These are phyloP conservation scores for Lophura nycthemera DNA, from an alignment of 2,113 vertebrate species.

Conservation along the genomic window DNA sequence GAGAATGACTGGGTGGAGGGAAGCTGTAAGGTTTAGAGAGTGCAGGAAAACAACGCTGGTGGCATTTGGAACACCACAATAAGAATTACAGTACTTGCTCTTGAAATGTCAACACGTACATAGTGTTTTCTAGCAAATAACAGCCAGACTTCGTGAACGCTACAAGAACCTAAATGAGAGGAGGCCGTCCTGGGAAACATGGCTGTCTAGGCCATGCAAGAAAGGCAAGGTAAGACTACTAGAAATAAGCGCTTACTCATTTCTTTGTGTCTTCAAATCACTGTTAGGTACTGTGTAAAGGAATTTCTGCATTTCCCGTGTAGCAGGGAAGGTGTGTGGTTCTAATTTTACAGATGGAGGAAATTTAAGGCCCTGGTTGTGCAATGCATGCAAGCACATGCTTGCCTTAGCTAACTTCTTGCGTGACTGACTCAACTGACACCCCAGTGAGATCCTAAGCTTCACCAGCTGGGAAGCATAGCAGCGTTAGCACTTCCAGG, in stretches of 20 bases:
- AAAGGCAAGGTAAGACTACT: not conserved
- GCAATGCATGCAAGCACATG: not conserved
- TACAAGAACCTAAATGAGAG: not conserved
- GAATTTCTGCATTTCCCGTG: not conserved
- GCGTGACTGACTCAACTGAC: rapidly evolving
- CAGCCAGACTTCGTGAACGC: not conserved
- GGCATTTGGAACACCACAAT: not conserved
- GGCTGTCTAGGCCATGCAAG: not conserved
- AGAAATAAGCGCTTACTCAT: not conserved
- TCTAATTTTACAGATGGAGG: not conserved
- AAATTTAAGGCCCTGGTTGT: not conserved
- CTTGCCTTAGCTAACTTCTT: not conserved
- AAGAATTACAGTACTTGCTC: not conserved
- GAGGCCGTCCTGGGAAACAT: not conserved
- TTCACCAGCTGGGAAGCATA: not conserved
- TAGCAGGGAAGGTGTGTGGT: not conserved
- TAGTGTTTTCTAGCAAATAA: not conserved
- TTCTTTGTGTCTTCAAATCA: not conserved
- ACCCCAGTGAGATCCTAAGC: not conserved
- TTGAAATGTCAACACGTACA: constrained; percentile 16
- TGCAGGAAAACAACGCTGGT: not conserved
- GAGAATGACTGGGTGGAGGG: not conserved
- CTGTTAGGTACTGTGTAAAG: not conserved
- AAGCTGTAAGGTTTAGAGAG: not conserved
- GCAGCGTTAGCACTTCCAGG: not conserved